These are phyloP conservation scores for Mercenaria mercenaria DNA, from an alignment of 1,140 invertebrate genomes.

Conservation along the genomic window DNA sequence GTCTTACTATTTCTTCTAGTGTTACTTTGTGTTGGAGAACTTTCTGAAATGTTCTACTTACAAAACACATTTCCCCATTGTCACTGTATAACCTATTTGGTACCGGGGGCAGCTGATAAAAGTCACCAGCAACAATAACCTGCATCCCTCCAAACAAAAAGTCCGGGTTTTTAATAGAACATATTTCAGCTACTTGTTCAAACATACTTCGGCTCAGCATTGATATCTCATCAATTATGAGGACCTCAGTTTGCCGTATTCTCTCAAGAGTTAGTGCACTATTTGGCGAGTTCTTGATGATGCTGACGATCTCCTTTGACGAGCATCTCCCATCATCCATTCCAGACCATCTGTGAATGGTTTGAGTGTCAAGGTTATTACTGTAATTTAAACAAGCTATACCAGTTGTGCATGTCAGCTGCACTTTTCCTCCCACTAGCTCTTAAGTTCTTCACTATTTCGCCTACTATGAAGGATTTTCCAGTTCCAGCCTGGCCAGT, in stretches of 20 bases:
- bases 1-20: neutral
- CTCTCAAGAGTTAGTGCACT: neutral
- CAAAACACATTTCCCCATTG: conserved; percentile 5
- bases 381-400: neutral
- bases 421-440: neutral
- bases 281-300: neutral
- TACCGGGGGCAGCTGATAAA: conserved; percentile 34
- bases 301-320: neutral
- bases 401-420: neutral
- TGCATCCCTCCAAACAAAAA: neutral
- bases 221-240: neutral
- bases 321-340: neutral
- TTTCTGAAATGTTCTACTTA: neutral
- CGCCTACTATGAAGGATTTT: neutral
- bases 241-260: neutral
- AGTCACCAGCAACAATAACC: conserved; percentile 13
- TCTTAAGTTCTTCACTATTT: neutral
- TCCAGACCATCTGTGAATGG: neutral
- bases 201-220: neutral
- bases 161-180: neutral
- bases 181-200: neutral
- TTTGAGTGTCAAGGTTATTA: neutral
- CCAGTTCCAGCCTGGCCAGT: conserved; percentile 8
- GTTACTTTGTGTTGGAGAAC: neutral
- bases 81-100: conserved; percentile 5